phyloP scores from a whole-genome alignment of 2,888 invertebrate species.

The Campopleginae sp. region DNA sequence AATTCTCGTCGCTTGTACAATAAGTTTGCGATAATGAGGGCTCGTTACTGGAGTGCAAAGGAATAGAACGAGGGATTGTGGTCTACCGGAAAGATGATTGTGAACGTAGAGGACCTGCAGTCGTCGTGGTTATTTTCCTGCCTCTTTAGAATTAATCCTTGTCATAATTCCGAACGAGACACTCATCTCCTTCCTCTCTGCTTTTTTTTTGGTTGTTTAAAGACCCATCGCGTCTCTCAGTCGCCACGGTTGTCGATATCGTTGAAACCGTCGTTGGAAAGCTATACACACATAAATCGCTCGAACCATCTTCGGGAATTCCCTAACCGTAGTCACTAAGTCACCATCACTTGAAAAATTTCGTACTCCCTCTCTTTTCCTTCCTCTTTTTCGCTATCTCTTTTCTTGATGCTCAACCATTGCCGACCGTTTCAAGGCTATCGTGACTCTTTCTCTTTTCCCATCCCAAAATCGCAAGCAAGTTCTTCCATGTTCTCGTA shows the following conservation, averaged over 20 bases:
- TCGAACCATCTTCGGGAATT: slow-evolving; percentile 12
- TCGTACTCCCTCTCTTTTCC: neutral
- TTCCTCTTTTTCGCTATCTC: neutral
- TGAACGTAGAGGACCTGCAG: slow-evolving; percentile 29
- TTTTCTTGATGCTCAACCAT: neutral
- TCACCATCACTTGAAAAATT: neutral
- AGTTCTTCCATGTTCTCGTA: slow-evolving; percentile 22
- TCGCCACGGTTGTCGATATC: slow-evolving; percentile 31
- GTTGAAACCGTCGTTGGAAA: slow-evolving; percentile 28
- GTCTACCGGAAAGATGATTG: slow-evolving; percentile 37
- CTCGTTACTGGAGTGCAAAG: slow-evolving; percentile 75
- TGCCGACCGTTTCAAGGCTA: neutral
- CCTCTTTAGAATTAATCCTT: slow-evolving; percentile 10
- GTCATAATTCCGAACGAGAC: neutral
- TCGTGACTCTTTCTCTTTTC: slow-evolving; percentile 15
- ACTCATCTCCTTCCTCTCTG: neutral
- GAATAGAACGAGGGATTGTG: slow-evolving; percentile 55
- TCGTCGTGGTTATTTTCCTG: slow-evolving; percentile 2
- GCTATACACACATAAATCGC: slow-evolving; percentile 3
- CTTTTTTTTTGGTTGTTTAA: neutral
- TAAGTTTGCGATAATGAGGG: slow-evolving; percentile 82
- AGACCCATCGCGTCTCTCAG: neutral
- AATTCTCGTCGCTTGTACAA: slow-evolving; percentile 79
- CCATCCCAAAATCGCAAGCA: neutral
- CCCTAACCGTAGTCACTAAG: neutral